Conservation (phyloP, 2,888 invertebrate genomes). For the Dolichopus griseipennis region DNA sequence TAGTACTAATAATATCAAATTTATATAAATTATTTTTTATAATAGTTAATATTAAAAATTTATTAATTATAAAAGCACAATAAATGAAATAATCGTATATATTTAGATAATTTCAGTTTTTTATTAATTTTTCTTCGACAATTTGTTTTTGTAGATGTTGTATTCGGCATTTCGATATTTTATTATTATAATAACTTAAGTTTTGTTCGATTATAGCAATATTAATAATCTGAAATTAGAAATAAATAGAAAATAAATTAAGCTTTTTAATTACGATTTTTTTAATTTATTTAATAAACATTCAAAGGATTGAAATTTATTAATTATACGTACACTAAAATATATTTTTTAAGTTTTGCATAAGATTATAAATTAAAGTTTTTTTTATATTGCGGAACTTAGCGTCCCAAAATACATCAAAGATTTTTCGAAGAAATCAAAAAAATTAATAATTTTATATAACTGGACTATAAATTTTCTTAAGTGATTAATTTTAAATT, state of each 20-base stretch:
- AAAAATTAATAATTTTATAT: no score
- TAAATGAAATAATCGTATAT: conserved; percentile 6
- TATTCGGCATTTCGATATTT: conserved; percentile 4
- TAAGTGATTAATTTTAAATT: no score
- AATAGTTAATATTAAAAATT: background rate
- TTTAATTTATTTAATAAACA: no score
- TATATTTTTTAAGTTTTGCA: no score
- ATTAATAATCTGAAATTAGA: background rate
- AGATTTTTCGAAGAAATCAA: no score
- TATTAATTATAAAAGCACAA: conserved; percentile 6
- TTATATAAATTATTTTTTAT: background rate
- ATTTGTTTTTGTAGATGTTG: background rate
- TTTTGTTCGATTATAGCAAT: background rate
- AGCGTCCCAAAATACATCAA: no score
- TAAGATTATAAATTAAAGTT: no score
- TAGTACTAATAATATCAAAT: background rate
- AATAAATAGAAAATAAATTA: background rate
- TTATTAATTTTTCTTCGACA: conserved; percentile 1
- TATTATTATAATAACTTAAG: background rate
- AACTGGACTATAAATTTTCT: no score
- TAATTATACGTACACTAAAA: no score
- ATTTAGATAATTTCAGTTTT: background rate
- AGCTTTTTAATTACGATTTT: no score
- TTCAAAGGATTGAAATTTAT: no score
- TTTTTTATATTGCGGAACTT: no score